Evolutionary conservation across 2,888 invertebrate species (phyloP).

Genomic region (Cepaea hortensis): DNA sequence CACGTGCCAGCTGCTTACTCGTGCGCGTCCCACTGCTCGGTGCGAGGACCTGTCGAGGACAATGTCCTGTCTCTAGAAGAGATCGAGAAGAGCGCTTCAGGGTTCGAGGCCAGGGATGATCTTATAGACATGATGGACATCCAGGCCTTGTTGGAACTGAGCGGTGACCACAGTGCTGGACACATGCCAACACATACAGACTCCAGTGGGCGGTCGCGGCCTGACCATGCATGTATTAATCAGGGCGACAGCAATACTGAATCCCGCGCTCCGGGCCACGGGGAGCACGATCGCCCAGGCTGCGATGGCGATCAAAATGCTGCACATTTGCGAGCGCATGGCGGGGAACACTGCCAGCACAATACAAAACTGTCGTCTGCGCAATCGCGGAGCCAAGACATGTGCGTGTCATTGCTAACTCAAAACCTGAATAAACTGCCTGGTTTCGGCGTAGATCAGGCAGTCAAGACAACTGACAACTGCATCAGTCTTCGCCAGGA

Average conservation of each 20-base stretch:
- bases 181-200: too few species aligned
- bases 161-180: constrained; percentile 20
- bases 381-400: neutral
- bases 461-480: neutral
- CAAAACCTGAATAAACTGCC: constrained; percentile 6
- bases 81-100: constrained; percentile 40
- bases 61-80: constrained; percentile 36
- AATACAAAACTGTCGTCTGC: neutral
- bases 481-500: neutral
- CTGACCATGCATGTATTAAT: neutral
- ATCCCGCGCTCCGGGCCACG: neutral
- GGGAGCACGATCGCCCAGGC: neutral
- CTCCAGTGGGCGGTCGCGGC: neutral
- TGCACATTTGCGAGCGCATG: too few species aligned
- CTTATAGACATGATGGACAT: constrained; percentile 40
- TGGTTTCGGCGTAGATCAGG: neutral
- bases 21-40: neutral
- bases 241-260: neutral
- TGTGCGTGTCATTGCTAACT: neutral
- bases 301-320: neutral
- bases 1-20: neutral
- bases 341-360: too few species aligned
- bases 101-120: constrained; percentile 17
- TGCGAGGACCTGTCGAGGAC: neutral
- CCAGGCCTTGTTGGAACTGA: constrained; percentile 38